These are phyloP conservation scores for Synchiropus splendidus DNA, from an alignment of 2,113 vertebrate genomes.

Conservation along the genomic window DNA sequence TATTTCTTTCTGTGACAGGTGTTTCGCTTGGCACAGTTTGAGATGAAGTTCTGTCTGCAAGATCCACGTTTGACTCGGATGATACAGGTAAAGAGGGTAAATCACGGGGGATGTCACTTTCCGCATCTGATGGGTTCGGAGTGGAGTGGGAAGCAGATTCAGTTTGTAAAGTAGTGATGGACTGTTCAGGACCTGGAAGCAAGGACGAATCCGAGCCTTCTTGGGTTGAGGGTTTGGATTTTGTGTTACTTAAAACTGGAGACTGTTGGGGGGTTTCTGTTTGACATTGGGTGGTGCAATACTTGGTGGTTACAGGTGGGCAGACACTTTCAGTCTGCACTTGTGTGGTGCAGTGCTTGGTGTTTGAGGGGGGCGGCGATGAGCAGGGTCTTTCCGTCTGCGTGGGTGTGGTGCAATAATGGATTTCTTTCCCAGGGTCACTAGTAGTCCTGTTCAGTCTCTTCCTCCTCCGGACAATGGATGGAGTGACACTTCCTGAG, in stretches of 20 bases:
- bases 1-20: slow-evolving; percentile 38
- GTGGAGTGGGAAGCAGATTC: slow-evolving; percentile 19
- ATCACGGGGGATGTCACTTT: slow-evolving; percentile 24
- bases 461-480: slow-evolving; percentile 36
- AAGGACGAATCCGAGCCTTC: slow-evolving; percentile 12
- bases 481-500: slow-evolving; percentile 36
- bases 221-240: slow-evolving; percentile 28
- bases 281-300: slow-evolving; percentile 39
- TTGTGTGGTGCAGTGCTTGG: slow-evolving; percentile 43
- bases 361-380: slow-evolving; percentile 19
- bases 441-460: slow-evolving; percentile 52
- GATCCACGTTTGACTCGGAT: slow-evolving; percentile 20
- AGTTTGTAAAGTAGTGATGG: slow-evolving; percentile 29
- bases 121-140: slow-evolving; percentile 25
- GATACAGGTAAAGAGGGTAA: slow-evolving; percentile 15
- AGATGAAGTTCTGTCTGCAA: slow-evolving; percentile 21
- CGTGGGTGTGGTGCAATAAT: slow-evolving; percentile 52
- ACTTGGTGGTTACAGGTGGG: slow-evolving; percentile 22
- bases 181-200: slow-evolving; percentile 25
- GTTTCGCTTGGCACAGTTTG: slow-evolving; percentile 23
- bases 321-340: slow-evolving; percentile 41
- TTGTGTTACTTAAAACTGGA: slow-evolving; percentile 19
- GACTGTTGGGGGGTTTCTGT: slow-evolving; percentile 30
- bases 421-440: slow-evolving; percentile 62
- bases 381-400: slow-evolving; percentile 44